phyloP scores from a whole-genome alignment of 2,888 invertebrate species.

The Timema cristinae region DNA sequence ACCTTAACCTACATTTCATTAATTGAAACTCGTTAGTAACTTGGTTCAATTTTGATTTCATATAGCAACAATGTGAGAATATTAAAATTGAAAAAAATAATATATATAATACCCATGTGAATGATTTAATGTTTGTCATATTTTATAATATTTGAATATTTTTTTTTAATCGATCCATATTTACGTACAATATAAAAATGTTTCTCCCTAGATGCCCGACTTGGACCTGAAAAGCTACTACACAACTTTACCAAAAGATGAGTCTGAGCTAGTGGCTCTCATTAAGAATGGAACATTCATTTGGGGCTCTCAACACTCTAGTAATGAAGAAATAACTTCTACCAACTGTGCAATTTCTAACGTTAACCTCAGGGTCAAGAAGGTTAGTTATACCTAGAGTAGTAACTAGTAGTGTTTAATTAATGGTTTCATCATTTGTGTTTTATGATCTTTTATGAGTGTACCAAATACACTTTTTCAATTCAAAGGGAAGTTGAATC shows the following conservation, averaged over 20 bases:
- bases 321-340: conserved; percentile 31
- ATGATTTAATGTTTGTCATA: no score
- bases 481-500: no score
- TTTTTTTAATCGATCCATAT: not conserved
- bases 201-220: conserved; percentile 36
- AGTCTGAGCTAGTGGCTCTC: conserved; percentile 51
- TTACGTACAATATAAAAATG: not conserved
- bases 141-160: no score
- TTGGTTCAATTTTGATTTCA: no score
- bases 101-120: no score
- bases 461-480: no score
- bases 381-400: conserved; percentile 34
- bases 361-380: conserved; percentile 43
- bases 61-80: no score
- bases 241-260: conserved; percentile 31
- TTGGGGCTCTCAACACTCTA: conserved; percentile 50
- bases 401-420: not conserved
- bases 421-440: no score
- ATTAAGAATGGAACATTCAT: conserved; percentile 58
- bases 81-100: no score
- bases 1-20: no score
- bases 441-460: no score
- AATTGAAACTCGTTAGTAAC: no score
- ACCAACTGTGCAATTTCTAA: conserved; percentile 37
- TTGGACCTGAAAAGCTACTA: conserved; percentile 44